Evolutionary conservation across 2,888 invertebrate genomes (phyloP).

Genomic region (Leptopilina syphax): DNA sequence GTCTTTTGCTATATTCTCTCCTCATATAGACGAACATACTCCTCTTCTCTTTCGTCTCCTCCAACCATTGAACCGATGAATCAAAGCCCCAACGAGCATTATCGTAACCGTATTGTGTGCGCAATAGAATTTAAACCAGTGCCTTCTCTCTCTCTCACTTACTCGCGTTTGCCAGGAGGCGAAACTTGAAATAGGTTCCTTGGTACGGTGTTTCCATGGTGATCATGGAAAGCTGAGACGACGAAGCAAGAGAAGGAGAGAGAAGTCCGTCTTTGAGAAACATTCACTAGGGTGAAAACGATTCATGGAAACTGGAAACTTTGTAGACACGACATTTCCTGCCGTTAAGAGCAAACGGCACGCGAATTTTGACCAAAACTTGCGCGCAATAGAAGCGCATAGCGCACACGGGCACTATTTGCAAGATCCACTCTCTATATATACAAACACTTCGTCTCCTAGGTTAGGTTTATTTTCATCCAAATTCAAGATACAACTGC

Average conservation of each 20-base stretch:
- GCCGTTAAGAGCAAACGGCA: slow-evolving; percentile 54
- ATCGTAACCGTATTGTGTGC: slow-evolving; percentile 63
- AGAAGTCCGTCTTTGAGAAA: slow-evolving; percentile 34
- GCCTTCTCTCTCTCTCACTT: background rate
- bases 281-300: slow-evolving; percentile 30
- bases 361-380: slow-evolving; percentile 14
- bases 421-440: background rate
- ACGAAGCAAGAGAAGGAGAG: slow-evolving; percentile 33
- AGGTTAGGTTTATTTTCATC: slow-evolving; percentile 3
- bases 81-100: slow-evolving; percentile 63
- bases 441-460: background rate
- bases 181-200: slow-evolving; percentile 52
- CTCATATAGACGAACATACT: background rate
- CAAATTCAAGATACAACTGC: background rate
- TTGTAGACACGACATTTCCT: slow-evolving; percentile 71
- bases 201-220: slow-evolving; percentile 24
- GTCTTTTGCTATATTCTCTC: slow-evolving; percentile 14
- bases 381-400: background rate
- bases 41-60: background rate
- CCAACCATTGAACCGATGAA: slow-evolving; percentile 55
- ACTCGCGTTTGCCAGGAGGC: slow-evolving; percentile 52
- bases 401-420: background rate
- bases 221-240: slow-evolving; percentile 38
- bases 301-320: slow-evolving; percentile 60
- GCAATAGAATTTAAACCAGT: slow-evolving; percentile 64